Evolutionary conservation across 2,113 vertebrate genomes (phyloP).

Genomic region (Antennarius striatus): DNA sequence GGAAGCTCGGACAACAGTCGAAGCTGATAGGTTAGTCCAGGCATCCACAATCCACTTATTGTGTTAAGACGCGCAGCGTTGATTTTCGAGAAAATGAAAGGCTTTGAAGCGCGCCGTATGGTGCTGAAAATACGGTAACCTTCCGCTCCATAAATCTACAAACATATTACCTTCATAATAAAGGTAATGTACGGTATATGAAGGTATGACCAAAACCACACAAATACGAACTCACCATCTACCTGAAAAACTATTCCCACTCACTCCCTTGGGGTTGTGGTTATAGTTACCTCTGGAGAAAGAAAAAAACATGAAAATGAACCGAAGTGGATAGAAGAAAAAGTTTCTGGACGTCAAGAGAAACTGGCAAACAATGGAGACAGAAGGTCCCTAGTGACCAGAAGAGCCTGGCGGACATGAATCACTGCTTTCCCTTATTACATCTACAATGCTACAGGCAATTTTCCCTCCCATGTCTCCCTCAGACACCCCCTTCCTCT

Average conservation of each 20-base stretch:
- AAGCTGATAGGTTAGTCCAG: no score
- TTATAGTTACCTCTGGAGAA: constrained; percentile 53
- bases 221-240: constrained; percentile 39
- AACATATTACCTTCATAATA: no score
- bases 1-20: no score
- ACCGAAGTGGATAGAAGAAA: constrained; percentile 34
- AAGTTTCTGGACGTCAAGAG: constrained; percentile 41
- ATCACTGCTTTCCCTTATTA: constrained; percentile 74
- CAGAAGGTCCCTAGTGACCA: constrained; percentile 68
- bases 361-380: constrained; percentile 57
- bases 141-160: no score
- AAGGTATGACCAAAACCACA: background rate
- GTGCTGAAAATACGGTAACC: no score
- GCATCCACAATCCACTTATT: no score
- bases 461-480: constrained; percentile 54
- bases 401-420: constrained; percentile 56
- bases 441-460: constrained; percentile 58
- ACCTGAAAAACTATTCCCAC: constrained; percentile 41
- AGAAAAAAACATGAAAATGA: constrained; percentile 42
- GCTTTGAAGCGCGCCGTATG: no score
- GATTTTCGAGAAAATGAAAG: no score
- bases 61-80: no score
- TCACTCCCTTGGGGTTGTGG: constrained; percentile 52
- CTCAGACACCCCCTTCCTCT: constrained; percentile 38
- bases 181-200: no score